Percentiles rank a stretch among this genome's conserved stretches.
These are phyloP conservation scores for Platysteira castanea DNA, from an alignment of 2,113 vertebrate species.

Conservation along the genomic window DNA sequence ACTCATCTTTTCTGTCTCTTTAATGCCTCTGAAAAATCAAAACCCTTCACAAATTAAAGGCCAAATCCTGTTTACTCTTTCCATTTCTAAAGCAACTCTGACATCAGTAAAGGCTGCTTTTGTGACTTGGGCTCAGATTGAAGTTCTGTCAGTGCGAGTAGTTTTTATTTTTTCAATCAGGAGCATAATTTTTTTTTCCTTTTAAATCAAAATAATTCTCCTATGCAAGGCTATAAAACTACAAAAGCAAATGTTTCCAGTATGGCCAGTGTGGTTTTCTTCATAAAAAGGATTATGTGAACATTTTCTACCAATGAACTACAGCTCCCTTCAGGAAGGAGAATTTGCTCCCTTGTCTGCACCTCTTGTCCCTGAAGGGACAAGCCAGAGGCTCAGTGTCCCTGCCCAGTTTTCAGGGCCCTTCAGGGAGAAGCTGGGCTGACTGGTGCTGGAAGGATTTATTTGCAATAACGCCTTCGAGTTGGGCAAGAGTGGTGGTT, in stretches of 20 bases:
- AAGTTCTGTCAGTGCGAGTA: not conserved
- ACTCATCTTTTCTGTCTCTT: slow-evolving; percentile 47
- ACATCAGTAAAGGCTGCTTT: slow-evolving; percentile 5
- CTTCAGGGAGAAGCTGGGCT: not conserved
- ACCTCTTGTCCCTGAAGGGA: not conserved
- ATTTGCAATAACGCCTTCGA: not conserved
- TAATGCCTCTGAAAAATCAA: slow-evolving; percentile 39
- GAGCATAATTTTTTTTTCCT: not conserved
- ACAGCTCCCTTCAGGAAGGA: not conserved
- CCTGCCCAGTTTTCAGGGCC: not conserved
- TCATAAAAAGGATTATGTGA: not conserved
- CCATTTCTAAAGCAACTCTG: slow-evolving; percentile 19
- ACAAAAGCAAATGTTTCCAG: not conserved
- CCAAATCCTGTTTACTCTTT: slow-evolving; percentile 52
- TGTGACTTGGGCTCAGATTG: slow-evolving; percentile 30
- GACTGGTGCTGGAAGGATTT: not conserved
- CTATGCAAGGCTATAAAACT: not conserved
- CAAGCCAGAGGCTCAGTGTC: not conserved
- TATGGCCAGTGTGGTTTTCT: not conserved
- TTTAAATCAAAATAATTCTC: not conserved
- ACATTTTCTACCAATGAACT: not conserved
- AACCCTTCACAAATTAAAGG: slow-evolving; percentile 44
- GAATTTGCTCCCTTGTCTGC: not conserved
- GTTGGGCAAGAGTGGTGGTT: not conserved
- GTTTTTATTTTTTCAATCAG: not conserved